Evolutionary conservation across 1,140 invertebrate species (phyloP), one percentile per base, ranked within the genome.

Genomic region (Globodera rostochiensis): DNA sequence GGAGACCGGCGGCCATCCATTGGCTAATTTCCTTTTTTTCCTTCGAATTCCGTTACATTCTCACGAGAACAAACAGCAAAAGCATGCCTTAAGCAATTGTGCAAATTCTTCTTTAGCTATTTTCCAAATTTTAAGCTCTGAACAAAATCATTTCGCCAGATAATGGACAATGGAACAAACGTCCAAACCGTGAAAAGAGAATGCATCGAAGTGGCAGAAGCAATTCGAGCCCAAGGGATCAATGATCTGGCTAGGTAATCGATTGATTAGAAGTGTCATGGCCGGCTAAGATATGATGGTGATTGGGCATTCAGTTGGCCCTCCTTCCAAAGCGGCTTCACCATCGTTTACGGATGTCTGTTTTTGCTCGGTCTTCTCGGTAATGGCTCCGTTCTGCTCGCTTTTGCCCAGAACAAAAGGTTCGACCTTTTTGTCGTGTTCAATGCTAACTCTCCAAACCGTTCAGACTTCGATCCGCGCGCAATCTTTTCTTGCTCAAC

Each of bases 401-500:
- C 88, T 8, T 88, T 89, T 69, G 77, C 78, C 9, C 80, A 82
- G 25, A 88, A 88, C 75, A 89, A 88, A 77, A 66, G 76, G 76
- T 78, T 6, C 46, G 21, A 21, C 9, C 8, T 66, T 57, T 3
- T 19, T 13, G 36, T 25, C 45, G n/a, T 19, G 45, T 69, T 66
- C 13, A 15, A 8, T 64, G 66, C 25, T 36, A 46, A 47, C 47
- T 77, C 7, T 70, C 67, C 5, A 3, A 11, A 11, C 5, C 67
- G 0, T 77, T 77, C n/a, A 69, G 88, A n/a, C 84, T 89, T 9
- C 88, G 87, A 71, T 89, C 89, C 15, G 87, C 88, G 7, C 82
- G 88, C 64, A 90, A 89, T 73, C 87, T 89, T 9, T 90, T 89
- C 69, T 81, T 89, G 25, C 73, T 90, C 46, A 90, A 89, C 78